Percentiles rank a stretch among this genome's conserved stretches.
Conservation (phyloP, 2,888 invertebrate genomes). For the Pollenia amentaria region DNA sequence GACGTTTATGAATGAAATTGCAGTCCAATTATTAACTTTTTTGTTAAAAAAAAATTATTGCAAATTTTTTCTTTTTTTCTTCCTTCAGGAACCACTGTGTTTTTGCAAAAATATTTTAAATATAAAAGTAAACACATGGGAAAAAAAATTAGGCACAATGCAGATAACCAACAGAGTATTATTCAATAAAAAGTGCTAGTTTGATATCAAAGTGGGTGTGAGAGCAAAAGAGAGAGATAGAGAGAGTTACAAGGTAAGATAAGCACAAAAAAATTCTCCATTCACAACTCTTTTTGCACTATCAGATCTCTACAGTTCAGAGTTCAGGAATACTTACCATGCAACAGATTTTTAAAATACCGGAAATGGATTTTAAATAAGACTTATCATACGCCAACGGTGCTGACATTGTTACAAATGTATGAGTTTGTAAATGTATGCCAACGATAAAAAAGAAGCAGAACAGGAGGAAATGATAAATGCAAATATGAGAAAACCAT, state of each 20-base stretch:
- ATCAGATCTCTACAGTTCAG: background rate
- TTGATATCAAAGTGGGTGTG: background rate
- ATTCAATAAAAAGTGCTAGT: background rate
- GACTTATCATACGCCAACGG: slow-evolving; percentile 70
- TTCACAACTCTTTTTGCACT: background rate
- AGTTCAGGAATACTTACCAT: slow-evolving; percentile 65
- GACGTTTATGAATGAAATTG: too few species aligned
- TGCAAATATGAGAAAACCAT: slow-evolving; percentile 20
- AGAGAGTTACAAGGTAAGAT: background rate
- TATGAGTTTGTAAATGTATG: slow-evolving; percentile 8
- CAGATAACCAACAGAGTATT: background rate
- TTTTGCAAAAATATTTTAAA: background rate
- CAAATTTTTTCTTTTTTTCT: too few species aligned
- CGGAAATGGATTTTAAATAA: slow-evolving; percentile 73
- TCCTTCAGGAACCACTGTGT: background rate
- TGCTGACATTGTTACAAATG: slow-evolving; percentile 70
- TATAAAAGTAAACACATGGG: background rate
- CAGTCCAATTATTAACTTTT: too few species aligned
- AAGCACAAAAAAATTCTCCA: too few species aligned
- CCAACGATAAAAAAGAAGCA: slow-evolving; percentile 5
- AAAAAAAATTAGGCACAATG: background rate
- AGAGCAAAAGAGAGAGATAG: background rate
- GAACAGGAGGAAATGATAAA: background rate
- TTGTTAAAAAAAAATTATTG: too few species aligned
- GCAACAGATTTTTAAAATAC: slow-evolving; percentile 74